phyloP scores from a whole-genome alignment of 2,113 vertebrate species.

The Suricata suricatta region DNA sequence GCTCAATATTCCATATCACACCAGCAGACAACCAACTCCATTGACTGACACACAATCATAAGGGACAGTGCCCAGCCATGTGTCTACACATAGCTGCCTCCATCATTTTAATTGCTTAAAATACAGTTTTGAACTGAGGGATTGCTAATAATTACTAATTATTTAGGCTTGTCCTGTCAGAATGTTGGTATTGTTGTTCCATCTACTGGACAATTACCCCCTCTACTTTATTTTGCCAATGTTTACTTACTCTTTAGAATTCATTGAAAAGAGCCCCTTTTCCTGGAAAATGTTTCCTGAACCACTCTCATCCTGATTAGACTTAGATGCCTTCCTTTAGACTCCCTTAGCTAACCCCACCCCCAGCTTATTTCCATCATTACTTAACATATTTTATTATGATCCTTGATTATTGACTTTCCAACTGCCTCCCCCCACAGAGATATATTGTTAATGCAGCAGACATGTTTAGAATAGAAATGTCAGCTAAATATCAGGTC shows the following conservation, averaged over 20 bases:
- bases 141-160: constrained; percentile 29
- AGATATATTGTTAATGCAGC: background rate
- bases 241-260: background rate
- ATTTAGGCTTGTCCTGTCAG: background rate
- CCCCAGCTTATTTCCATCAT: background rate
- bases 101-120: constrained; percentile 18
- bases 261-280: background rate
- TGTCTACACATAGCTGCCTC: background rate
- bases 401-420: constrained; percentile 36
- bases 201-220: background rate
- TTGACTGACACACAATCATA: background rate
- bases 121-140: background rate
- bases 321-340: background rate
- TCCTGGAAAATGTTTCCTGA: constrained; percentile 22
- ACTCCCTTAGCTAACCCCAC: background rate
- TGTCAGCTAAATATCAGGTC: background rate
- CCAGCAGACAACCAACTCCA: background rate
- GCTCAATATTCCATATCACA: background rate
- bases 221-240: background rate
- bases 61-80: background rate
- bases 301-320: background rate
- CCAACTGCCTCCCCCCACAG: background rate
- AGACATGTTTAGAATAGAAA: background rate
- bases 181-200: background rate
- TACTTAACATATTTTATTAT: constrained; percentile 3